Evolutionary conservation across 2,888 invertebrate species (phyloP).

Genomic region (Dolichopus griseipennis): DNA sequence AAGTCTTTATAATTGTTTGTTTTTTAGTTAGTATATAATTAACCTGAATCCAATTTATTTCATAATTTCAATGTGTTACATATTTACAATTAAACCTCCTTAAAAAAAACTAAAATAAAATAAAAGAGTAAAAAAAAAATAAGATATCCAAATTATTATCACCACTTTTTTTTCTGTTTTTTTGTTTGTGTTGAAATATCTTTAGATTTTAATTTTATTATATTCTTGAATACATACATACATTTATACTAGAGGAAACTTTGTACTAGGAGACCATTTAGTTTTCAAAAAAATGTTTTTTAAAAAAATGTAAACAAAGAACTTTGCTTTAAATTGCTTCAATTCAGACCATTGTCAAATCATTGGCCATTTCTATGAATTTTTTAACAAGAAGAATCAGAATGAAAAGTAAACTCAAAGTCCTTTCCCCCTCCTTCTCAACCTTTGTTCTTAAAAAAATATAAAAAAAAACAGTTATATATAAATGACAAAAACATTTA

Average conservation of each 20-base stretch:
- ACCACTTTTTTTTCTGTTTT: background rate
- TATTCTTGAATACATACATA: too few relatives aligned
- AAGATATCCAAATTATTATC: conserved; percentile 1
- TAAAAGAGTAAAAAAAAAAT: background rate
- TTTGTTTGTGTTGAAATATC: background rate
- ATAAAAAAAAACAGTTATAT: too few relatives aligned
- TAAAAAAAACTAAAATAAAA: background rate
- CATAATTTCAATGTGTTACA: background rate
- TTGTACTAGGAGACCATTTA: too few relatives aligned
- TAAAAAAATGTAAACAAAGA: background rate
- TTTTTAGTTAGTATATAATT: background rate
- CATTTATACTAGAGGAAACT: too few relatives aligned
- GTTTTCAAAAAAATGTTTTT: background rate
- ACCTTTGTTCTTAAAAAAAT: too few relatives aligned
- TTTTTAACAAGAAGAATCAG: background rate
- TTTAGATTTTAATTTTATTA: background rate
- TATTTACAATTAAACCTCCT: background rate
- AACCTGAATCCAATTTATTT: background rate
- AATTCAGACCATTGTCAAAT: conserved; percentile 1
- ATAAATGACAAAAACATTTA: too few relatives aligned
- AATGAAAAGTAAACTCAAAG: too few relatives aligned
- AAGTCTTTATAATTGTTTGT: background rate
- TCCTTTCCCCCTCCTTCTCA: too few relatives aligned
- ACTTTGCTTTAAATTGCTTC: background rate
- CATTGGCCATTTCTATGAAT: background rate